phyloP scores from a whole-genome alignment of 2,797 vertebrate species.

The Poecile montanus region DNA sequence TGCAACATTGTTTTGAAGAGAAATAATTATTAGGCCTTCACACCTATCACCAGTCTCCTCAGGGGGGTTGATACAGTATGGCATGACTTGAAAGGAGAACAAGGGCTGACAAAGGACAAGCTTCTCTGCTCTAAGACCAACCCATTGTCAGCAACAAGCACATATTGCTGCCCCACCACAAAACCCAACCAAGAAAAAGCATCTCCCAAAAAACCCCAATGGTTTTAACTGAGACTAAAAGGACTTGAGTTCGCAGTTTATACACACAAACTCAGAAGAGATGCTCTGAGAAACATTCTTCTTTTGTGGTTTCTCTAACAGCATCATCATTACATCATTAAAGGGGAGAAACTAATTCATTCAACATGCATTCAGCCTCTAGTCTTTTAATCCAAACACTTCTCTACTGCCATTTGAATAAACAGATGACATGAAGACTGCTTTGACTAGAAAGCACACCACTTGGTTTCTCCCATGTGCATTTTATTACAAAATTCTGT shows the following conservation, averaged over 20 bases:
- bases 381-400: constrained; percentile 11
- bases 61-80: not conserved
- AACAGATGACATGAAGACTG: not conserved
- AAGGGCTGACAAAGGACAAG: not conserved
- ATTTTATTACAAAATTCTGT: constrained; percentile 29
- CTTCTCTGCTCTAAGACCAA: not conserved
- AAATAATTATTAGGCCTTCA: not conserved
- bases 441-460: not conserved
- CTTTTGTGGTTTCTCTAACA: constrained; percentile 35
- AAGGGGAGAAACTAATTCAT: not conserved
- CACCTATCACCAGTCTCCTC: not conserved
- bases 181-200: not conserved
- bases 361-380: not conserved
- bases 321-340: not conserved
- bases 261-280: not conserved
- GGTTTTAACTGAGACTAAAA: not conserved
- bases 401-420: not conserved
- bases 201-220: rapidly evolving
- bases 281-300: not conserved
- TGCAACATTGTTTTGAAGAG: not conserved
- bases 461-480: constrained; percentile 6
- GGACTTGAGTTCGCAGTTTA: not conserved
- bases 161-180: not conserved
- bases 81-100: not conserved
- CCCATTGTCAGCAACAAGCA: not conserved